phyloP scores from a whole-genome alignment of 2,113 vertebrate species.

The Nannospalax galili region DNA sequence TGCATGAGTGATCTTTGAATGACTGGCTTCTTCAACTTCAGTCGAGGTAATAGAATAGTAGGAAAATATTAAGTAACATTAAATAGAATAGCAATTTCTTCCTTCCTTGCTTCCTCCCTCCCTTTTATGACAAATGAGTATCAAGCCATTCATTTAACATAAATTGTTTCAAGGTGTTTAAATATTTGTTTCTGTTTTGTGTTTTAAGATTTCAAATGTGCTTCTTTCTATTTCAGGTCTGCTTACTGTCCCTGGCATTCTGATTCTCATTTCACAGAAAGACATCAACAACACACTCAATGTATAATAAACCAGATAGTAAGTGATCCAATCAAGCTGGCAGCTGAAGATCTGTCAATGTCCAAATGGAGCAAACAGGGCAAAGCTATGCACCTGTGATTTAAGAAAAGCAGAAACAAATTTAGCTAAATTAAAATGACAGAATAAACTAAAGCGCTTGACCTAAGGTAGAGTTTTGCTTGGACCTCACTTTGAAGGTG shows the following conservation, averaged over 20 bases:
- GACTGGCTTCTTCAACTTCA: not conserved
- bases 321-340: not conserved
- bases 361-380: not conserved
- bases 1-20: not conserved
- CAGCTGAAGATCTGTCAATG: not conserved
- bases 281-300: not conserved
- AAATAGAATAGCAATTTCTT: not conserved
- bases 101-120: too few species aligned
- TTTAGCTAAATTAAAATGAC: not conserved
- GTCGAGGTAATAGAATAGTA: not conserved
- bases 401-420: not conserved
- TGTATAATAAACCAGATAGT: not conserved
- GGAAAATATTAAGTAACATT: not conserved
- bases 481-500: not conserved
- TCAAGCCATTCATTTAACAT: not conserved
- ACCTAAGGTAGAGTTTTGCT: not conserved
- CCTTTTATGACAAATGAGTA: not conserved
- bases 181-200: conserved; percentile 25
- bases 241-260: not conserved
- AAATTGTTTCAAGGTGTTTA: conserved; percentile 9
- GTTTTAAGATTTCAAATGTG: not conserved
- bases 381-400: not conserved
- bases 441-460: not conserved
- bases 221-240: not conserved
- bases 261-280: not conserved